Evolutionary conservation across 2,797 vertebrate species (phyloP).

Genomic region (Bradypodion pumilum): DNA sequence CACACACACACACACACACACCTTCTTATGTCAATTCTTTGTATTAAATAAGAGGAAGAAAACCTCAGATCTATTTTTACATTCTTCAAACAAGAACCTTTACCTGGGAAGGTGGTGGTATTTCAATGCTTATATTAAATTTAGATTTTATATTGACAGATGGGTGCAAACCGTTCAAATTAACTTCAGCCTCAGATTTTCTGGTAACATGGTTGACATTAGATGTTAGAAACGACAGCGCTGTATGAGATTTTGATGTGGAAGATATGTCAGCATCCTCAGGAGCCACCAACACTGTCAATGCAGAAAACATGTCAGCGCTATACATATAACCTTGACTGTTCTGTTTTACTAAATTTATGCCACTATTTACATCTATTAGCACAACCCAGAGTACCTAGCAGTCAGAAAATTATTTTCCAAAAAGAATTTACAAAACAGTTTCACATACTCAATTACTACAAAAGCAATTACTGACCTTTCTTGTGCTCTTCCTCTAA

Average conservation of each 20-base stretch:
- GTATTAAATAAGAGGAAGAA: neutral
- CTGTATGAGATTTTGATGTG: conserved; percentile 69
- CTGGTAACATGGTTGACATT: conserved; percentile 79
- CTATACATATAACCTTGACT: neutral
- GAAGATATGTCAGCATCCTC: conserved; percentile 75
- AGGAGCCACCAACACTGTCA: conserved; percentile 74
- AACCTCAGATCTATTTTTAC: neutral
- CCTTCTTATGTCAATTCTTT: neutral
- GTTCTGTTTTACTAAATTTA: neutral
- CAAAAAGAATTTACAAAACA: neutral
- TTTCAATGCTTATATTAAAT: conserved; percentile 91
- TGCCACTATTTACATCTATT: neutral
- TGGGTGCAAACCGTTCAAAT: conserved; percentile 77
- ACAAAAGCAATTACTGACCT: conserved; percentile 68
- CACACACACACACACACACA: neutral
- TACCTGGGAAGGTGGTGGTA: conserved; percentile 96
- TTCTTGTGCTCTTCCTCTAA: conserved; percentile 72
- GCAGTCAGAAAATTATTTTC: neutral
- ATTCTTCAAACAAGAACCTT: conserved; percentile 1
- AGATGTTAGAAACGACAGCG: conserved; percentile 61
- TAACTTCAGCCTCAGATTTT: conserved; percentile 73
- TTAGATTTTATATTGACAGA: conserved; percentile 78
- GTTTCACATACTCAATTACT: neutral
- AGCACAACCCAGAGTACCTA: neutral
- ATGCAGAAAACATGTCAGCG: conserved; percentile 34